Evolutionary conservation across 2,113 vertebrate species (phyloP).

Genomic region (Hippocampus barbouri): DNA sequence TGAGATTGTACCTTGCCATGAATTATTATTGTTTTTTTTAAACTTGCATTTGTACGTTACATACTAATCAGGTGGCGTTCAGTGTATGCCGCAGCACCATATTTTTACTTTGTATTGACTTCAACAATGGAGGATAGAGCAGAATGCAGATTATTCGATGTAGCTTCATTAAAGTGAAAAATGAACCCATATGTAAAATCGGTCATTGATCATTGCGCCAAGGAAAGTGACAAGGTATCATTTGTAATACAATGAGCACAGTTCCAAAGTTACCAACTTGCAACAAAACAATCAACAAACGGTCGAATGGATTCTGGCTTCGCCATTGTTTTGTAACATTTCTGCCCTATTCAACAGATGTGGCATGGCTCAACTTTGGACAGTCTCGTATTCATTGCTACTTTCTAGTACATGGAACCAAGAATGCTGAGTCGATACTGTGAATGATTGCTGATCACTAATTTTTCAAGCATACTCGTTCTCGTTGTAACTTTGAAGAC

Average conservation of each 20-base stretch:
- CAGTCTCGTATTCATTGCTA: not conserved
- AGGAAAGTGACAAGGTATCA: not conserved
- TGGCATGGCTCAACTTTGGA: not conserved
- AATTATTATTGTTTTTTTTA: not conserved
- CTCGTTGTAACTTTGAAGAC: no score
- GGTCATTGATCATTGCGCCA: not conserved
- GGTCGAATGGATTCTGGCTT: not conserved
- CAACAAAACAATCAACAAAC: not conserved
- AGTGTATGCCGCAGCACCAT: not conserved
- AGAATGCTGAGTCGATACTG: not conserved
- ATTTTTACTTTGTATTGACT: not conserved
- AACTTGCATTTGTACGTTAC: conserved; percentile 2
- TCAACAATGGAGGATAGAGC: not conserved
- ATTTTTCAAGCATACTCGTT: no score
- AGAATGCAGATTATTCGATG: not conserved
- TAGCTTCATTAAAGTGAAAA: not conserved
- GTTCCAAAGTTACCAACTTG: not conserved
- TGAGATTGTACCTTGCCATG: not conserved
- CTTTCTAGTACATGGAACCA: not conserved
- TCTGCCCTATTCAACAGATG: not conserved
- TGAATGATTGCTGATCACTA: no score
- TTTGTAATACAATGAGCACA: not conserved
- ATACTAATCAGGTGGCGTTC: not conserved
- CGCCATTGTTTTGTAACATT: not conserved
- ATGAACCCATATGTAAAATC: not conserved